Evolutionary conservation across 1,140 invertebrate genomes (phyloP).

Genomic region (Bacillus rossius): DNA sequence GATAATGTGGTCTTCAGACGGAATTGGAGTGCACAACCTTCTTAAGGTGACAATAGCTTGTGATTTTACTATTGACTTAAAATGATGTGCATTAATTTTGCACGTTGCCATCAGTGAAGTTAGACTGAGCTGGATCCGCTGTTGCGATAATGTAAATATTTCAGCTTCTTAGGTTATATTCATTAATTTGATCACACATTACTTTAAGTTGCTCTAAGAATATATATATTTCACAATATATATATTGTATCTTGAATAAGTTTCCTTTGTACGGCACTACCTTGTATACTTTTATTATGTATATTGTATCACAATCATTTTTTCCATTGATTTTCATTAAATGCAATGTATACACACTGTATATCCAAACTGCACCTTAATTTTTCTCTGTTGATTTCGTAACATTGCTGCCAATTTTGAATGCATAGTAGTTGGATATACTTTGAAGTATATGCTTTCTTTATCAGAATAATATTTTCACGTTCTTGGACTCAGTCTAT

Average conservation of each 20-base stretch:
- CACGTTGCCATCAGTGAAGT: background rate
- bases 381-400: background rate
- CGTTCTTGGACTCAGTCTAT: slow-evolving; percentile 3
- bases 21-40: slow-evolving; percentile 1
- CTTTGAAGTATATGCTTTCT: slow-evolving; percentile 26
- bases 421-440: slow-evolving; percentile 16
- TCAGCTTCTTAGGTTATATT: slow-evolving; percentile 21
- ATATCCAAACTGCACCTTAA: slow-evolving; percentile 20
- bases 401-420: background rate
- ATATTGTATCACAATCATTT: slow-evolving; percentile 22
- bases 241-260: slow-evolving; percentile 38
- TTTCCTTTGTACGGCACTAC: slow-evolving; percentile 59
- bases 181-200: slow-evolving; percentile 22
- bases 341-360: slow-evolving; percentile 17
- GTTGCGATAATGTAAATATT: slow-evolving; percentile 15
- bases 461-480: slow-evolving; percentile 11
- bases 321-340: slow-evolving; percentile 6
- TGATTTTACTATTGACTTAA: too few species aligned
- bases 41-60: slow-evolving; percentile 1
- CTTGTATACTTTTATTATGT: slow-evolving; percentile 19
- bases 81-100: slow-evolving; percentile 7
- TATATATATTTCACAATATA: slow-evolving; percentile 17
- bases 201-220: slow-evolving; percentile 21
- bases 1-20: background rate
- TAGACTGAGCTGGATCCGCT: slow-evolving; percentile 5